These are phyloP conservation scores for Halisarca cf. caerulea DNA, from an alignment of 37 sponge, comb jelly and placozoan species.

Conservation along the genomic window DNA sequence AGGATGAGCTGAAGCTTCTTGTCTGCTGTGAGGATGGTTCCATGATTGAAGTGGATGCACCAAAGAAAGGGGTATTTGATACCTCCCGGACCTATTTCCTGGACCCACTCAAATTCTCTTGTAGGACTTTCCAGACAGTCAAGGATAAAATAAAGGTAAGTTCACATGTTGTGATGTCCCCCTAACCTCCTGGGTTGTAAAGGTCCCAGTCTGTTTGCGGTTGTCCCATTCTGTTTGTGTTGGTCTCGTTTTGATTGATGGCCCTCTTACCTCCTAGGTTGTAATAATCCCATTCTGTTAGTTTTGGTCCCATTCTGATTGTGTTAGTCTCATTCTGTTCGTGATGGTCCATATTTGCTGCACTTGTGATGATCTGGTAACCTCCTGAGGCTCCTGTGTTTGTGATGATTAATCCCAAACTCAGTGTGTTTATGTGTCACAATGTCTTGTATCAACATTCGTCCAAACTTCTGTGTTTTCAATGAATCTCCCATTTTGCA, in stretches of 20 bases:
- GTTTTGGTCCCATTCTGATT: too few species aligned
- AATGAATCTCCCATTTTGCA: background rate
- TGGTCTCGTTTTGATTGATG: conserved; percentile 17
- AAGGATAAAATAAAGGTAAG: conserved; percentile 83
- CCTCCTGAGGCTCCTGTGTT: too few species aligned
- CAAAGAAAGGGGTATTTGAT: conserved; percentile 47
- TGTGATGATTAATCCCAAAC: too few species aligned
- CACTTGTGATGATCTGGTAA: too few species aligned
- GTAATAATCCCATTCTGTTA: too few species aligned
- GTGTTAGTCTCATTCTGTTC: too few species aligned
- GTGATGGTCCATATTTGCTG: too few species aligned
- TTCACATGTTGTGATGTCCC: background rate
- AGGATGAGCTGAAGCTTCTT: conserved; percentile 44
- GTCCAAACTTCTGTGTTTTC: background rate
- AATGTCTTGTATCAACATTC: background rate
- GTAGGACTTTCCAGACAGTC: conserved; percentile 62
- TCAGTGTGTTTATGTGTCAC: too few species aligned
- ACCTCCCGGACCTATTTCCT: conserved; percentile 75
- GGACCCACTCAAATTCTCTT: conserved; percentile 31
- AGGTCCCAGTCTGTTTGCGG: too few species aligned
- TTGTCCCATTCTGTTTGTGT: background rate
- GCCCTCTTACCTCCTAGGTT: too few species aligned
- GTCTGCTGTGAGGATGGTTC: conserved; percentile 88
- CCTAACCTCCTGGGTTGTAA: background rate
- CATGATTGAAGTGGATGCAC: conserved; percentile 72